A percentile compares a stretch with the other conserved stretches of the same genome.
Conservation (phyloP, 1,140 invertebrate species). For the Linepithema humile region DNA sequence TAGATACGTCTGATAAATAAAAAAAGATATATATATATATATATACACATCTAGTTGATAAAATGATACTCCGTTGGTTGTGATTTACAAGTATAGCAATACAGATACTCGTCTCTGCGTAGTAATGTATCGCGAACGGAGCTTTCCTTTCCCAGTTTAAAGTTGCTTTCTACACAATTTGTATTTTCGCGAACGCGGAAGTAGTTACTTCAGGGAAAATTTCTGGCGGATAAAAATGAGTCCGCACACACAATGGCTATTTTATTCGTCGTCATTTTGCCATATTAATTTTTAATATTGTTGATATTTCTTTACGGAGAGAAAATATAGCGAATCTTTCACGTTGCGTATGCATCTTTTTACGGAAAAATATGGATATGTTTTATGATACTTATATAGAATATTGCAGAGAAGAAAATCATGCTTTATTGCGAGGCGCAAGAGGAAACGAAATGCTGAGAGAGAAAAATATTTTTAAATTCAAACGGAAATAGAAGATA, state of each 20-base stretch:
- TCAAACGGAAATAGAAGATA: constrained; percentile 11
- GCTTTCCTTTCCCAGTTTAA: constrained; percentile 33
- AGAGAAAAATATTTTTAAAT: constrained; percentile 13
- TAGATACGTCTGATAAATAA: constrained; percentile 66
- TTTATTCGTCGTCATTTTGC: neutral
- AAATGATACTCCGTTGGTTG: constrained; percentile 84
- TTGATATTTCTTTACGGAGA: too few species aligned
- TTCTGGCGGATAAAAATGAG: neutral
- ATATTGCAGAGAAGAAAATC: neutral
- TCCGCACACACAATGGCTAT: too few species aligned
- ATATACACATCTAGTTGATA: constrained; percentile 74
- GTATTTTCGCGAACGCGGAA: neutral
- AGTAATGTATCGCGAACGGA: constrained; percentile 40
- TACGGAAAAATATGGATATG: neutral
- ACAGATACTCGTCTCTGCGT: constrained; percentile 68
- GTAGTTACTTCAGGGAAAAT: neutral
- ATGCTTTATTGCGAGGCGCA: neutral
- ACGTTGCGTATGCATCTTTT: neutral
- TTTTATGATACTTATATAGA: neutral
- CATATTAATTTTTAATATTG: neutral
- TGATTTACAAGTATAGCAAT: constrained; percentile 84
- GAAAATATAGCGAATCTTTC: too few species aligned
- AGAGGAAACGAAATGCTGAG: neutral
- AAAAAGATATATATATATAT: constrained; percentile 42
- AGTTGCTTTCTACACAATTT: constrained; percentile 13